These are phyloP conservation scores for Orthosia cruda DNA, from an alignment of 2,888 invertebrate species.

Conservation along the genomic window DNA sequence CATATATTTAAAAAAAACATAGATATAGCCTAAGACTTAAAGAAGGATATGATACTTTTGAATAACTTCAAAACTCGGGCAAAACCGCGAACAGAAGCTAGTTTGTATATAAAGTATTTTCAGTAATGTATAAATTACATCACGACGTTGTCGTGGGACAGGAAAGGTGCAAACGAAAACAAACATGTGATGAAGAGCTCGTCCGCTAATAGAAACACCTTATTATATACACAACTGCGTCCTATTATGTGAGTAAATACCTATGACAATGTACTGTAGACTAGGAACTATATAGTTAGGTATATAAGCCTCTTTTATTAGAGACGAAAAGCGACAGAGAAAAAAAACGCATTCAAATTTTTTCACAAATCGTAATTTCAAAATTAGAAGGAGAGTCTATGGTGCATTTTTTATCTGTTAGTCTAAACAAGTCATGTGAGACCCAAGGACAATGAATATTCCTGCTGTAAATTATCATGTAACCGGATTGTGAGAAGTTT, in stretches of 20 bases:
- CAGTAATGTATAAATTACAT: constrained; percentile 58
- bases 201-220: constrained; percentile 77
- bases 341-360: neutral
- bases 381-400: neutral
- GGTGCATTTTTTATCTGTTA: neutral
- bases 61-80: neutral
- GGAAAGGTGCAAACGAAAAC: constrained; percentile 86
- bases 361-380: no score
- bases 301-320: constrained; percentile 9
- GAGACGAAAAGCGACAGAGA: neutral
- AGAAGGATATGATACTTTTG: neutral
- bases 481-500: constrained; percentile 18
- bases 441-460: constrained; percentile 28
- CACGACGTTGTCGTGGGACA: constrained; percentile 81
- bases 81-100: neutral
- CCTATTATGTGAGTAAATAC: constrained; percentile 66
- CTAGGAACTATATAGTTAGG: constrained; percentile 20
- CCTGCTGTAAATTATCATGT: constrained; percentile 6
- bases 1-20: neutral
- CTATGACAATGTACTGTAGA: constrained; percentile 52
- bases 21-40: neutral
- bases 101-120: constrained; percentile 26
- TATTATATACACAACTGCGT: constrained; percentile 70
- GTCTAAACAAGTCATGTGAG: constrained; percentile 18
- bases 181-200: constrained; percentile 75